Evolutionary conservation across 1,140 invertebrate genomes (phyloP).

Genomic region (Drosophila lacteicornis): DNA sequence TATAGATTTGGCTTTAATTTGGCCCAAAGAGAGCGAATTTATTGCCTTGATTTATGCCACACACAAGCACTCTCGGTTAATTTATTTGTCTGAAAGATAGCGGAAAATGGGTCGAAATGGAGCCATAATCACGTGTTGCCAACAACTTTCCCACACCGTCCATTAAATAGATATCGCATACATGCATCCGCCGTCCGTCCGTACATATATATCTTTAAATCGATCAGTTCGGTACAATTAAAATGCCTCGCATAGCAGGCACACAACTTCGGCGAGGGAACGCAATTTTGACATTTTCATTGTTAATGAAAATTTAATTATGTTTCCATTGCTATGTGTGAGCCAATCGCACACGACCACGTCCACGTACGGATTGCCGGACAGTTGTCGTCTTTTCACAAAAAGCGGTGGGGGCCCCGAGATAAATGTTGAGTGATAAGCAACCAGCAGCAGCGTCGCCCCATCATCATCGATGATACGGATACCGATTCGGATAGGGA

Average conservation of each 20-base stretch:
- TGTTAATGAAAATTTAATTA: slow-evolving; percentile 83
- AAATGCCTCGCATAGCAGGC: slow-evolving; percentile 47
- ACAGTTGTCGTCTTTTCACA: slow-evolving; percentile 1
- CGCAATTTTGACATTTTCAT: slow-evolving; percentile 76
- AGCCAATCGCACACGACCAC: slow-evolving; percentile 22
- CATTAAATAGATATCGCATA: slow-evolving; percentile 46
- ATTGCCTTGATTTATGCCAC: slow-evolving; percentile 29
- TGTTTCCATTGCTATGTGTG: slow-evolving; percentile 58
- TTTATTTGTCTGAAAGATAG: slow-evolving; percentile 42
- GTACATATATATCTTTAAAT: slow-evolving; percentile 34
- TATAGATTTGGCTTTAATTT: slow-evolving; percentile 20
- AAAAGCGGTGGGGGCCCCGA: neutral
- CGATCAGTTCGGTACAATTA: slow-evolving; percentile 56
- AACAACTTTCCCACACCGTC: slow-evolving; percentile 40
- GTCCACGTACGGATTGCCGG: slow-evolving; percentile 10
- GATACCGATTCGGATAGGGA: slow-evolving; percentile 17
- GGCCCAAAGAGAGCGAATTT: slow-evolving; percentile 18
- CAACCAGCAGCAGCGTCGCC: slow-evolving; percentile 15
- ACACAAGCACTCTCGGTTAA: slow-evolving; percentile 27
- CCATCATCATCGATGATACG: slow-evolving; percentile 37
- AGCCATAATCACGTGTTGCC: slow-evolving; percentile 32
- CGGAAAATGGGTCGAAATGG: slow-evolving; percentile 39
- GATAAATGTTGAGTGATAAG: slow-evolving; percentile 52
- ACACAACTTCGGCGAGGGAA: slow-evolving; percentile 26
- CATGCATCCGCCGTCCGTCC: slow-evolving; percentile 19